A percentile compares a stretch with the other conserved stretches of the same genome.
phyloP scores from a whole-genome alignment of 2,888 invertebrate species.

The Blera fallax region DNA sequence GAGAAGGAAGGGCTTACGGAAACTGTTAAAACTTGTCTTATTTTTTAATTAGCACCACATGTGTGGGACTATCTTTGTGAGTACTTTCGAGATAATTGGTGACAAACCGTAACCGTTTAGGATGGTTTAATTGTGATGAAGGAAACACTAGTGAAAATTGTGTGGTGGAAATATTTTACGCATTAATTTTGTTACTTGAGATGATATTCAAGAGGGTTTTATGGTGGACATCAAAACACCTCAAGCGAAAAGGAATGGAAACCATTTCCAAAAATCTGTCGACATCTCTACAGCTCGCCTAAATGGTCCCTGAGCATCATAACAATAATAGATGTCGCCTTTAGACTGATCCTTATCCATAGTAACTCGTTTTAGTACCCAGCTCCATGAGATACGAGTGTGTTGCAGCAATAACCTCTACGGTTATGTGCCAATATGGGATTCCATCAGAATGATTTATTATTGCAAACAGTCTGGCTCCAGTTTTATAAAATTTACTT shows the following conservation, averaged over 20 bases:
- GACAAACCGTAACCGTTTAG: too few relatives aligned
- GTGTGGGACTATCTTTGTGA: background rate
- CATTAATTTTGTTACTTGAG: too few relatives aligned
- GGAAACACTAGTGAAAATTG: too few relatives aligned
- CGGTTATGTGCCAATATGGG: constrained; percentile 53
- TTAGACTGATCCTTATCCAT: constrained; percentile 25
- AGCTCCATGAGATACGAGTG: background rate
- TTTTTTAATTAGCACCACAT: background rate
- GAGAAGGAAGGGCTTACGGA: background rate
- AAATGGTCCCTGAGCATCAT: background rate
- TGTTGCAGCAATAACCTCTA: constrained; percentile 32
- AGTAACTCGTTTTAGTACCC: background rate
- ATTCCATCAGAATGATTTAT: constrained; percentile 57
- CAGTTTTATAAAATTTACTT: constrained; percentile 36
- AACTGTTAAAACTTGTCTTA: background rate
- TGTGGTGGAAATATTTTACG: too few relatives aligned
- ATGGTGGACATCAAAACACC: too few relatives aligned
- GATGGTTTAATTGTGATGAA: too few relatives aligned
- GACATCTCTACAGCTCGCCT: background rate
- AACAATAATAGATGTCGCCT: constrained; percentile 33
- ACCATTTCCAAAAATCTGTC: background rate
- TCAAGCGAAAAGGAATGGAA: background rate
- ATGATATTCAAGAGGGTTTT: too few relatives aligned
- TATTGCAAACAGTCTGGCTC: constrained; percentile 22
- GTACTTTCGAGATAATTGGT: too few relatives aligned